phyloP scores from a whole-genome alignment of 2,797 vertebrate species.

The Chrysocyon brachyurus region DNA sequence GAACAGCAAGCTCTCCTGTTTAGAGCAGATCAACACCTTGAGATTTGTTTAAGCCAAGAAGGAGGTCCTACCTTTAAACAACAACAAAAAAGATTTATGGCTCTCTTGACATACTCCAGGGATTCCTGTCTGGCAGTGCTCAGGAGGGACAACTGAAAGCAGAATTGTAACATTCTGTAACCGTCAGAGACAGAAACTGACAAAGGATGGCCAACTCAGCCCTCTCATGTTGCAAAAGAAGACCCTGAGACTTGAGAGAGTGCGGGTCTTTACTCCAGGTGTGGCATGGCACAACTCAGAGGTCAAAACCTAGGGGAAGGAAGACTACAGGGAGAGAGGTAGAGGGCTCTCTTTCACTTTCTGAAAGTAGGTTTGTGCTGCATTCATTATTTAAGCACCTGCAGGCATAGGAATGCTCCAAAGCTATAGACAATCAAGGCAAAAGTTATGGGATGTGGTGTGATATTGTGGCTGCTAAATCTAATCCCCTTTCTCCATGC shows the following conservation, averaged over 20 bases:
- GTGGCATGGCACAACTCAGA: background rate
- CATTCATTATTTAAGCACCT: background rate
- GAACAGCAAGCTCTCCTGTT: background rate
- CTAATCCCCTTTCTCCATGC: background rate
- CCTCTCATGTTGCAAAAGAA: background rate
- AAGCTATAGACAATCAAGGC: background rate
- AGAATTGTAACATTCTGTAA: constrained; percentile 59
- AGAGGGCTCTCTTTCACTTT: background rate
- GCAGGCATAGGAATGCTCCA: background rate
- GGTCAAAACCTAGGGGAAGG: background rate
- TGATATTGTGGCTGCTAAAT: constrained; percentile 17
- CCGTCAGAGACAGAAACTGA: constrained; percentile 46
- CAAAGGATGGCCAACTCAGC: background rate
- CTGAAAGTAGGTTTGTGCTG: background rate
- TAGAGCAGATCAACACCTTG: constrained; percentile 29
- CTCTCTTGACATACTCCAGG: constrained; percentile 35
- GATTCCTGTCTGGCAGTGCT: constrained; percentile 40
- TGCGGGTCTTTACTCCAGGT: background rate
- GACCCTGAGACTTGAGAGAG: background rate
- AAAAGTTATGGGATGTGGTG: constrained; percentile 17
- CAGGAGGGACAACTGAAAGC: constrained; percentile 52
- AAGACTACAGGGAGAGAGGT: background rate
- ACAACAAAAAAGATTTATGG: constrained; percentile 40
- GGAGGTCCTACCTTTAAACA: constrained; percentile 65
- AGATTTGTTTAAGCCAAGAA: constrained; percentile 49